Percentiles rank a stretch among this genome's conserved stretches.
Conservation (phyloP, 1,140 invertebrate species). For the Portunus trituberculatus region DNA sequence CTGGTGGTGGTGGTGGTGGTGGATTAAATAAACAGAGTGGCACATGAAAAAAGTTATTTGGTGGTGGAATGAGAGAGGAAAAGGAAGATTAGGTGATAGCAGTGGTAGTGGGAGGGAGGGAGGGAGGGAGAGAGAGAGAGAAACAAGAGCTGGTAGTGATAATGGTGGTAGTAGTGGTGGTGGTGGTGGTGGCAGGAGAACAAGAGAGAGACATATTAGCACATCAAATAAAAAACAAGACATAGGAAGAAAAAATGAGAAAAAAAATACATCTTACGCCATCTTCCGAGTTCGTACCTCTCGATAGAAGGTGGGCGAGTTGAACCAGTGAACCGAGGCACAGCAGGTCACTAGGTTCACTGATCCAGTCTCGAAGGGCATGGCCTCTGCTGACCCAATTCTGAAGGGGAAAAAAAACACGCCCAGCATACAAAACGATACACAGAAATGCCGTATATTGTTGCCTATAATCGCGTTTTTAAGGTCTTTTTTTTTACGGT, state of each 20-base stretch:
- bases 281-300: too few species aligned
- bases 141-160: not conserved
- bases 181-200: not conserved
- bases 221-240: not conserved
- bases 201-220: not conserved
- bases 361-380: not conserved
- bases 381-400: not conserved
- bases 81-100: not conserved
- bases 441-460: too few species aligned
- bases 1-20: not conserved
- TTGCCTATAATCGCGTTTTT: too few species aligned
- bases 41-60: not conserved
- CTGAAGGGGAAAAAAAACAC: not conserved
- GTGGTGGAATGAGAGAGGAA: too few species aligned
- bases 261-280: not conserved
- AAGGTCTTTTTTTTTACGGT: too few species aligned
- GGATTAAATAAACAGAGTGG: not conserved
- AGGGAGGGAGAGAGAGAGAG: not conserved
- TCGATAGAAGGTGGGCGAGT: constrained; percentile 57
- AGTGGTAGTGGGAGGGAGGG: not conserved
- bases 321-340: constrained; percentile 72
- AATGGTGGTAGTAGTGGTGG: not conserved
- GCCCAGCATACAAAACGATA: too few species aligned
- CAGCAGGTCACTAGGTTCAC: constrained; percentile 64
- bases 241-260: not conserved